phyloP scores from a whole-genome alignment of 37 sponge, comb jelly and placozoan genomes.

The Aplysina aerophoba region DNA sequence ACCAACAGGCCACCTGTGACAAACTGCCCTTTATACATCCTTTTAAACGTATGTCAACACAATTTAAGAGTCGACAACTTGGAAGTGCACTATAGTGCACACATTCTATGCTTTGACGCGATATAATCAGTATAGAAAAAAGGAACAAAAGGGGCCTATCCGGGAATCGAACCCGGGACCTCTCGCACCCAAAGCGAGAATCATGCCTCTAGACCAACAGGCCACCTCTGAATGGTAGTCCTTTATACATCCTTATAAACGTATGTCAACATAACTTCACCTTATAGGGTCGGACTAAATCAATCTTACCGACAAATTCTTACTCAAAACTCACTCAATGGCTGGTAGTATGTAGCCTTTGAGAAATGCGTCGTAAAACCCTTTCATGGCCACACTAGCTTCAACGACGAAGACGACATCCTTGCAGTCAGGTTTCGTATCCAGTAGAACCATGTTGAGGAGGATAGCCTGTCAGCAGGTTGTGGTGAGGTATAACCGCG shows the following conservation, averaged over 20 bases:
- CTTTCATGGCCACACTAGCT: constrained; percentile 19
- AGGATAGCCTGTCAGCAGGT: too few species aligned
- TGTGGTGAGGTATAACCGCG: too few species aligned
- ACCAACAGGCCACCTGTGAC: constrained; percentile 82
- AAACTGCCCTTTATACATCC: background rate
- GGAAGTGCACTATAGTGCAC: background rate
- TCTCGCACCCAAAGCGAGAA: constrained; percentile 99
- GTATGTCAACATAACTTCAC: too few species aligned
- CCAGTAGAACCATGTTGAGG: background rate
- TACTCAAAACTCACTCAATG: background rate
- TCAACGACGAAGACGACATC: constrained; percentile 30
- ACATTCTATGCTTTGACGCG: background rate
- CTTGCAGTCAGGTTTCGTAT: constrained; percentile 1
- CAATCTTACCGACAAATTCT: too few species aligned
- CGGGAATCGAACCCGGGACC: constrained; percentile 99
- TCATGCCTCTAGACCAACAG: constrained; percentile 99
- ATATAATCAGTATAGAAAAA: constrained; percentile 24
- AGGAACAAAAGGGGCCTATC: constrained; percentile 76
- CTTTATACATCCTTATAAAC: background rate
- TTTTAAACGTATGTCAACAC: too few species aligned
- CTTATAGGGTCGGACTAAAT: too few species aligned
- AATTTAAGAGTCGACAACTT: background rate
- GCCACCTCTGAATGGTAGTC: constrained; percentile 44
- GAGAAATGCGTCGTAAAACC: background rate
- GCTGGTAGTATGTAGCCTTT: constrained; percentile 8